Conservation (phyloP, 1,140 invertebrate species). For the Kradibia gibbosae region DNA sequence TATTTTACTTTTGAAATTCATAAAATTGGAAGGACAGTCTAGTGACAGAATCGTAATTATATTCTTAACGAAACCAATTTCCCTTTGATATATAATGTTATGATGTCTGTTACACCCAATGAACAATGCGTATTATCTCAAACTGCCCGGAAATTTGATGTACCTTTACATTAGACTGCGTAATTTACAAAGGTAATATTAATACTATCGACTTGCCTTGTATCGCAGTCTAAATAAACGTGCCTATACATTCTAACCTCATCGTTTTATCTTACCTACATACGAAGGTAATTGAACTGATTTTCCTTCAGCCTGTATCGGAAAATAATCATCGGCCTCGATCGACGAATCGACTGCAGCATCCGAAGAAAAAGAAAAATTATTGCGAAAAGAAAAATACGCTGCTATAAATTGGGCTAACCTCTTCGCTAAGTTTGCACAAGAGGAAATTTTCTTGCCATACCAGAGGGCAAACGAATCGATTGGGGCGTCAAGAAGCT, state of each 20-base stretch:
- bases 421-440: not conserved
- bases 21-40: no score
- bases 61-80: no score
- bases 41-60: no score
- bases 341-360: not conserved
- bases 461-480: not conserved
- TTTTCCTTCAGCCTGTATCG: not conserved
- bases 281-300: not conserved
- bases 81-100: no score
- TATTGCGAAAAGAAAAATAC: not conserved
- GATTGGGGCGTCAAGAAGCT: not conserved
- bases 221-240: not conserved
- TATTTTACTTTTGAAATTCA: no score
- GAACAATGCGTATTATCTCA: no score
- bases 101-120: no score
- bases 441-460: not conserved
- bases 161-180: not conserved
- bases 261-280: not conserved
- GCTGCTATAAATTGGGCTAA: not conserved
- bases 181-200: not conserved
- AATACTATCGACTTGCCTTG: not conserved
- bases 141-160: no score
- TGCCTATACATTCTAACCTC: not conserved
- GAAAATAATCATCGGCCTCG: not conserved
- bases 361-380: not conserved